phyloP scores from a whole-genome alignment of 2,888 invertebrate species.

The Pammene aurita region DNA sequence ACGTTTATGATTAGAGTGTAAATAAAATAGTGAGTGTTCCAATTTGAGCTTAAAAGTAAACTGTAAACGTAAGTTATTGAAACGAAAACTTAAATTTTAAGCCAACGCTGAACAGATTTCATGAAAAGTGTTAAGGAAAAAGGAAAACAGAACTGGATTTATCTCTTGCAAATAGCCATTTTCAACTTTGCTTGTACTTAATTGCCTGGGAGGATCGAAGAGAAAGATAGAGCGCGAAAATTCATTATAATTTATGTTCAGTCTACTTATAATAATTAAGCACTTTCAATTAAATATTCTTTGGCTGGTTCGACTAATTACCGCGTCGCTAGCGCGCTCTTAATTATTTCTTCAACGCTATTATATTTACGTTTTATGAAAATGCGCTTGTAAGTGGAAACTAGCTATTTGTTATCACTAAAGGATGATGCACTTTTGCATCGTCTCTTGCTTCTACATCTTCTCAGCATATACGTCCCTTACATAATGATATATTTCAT shows the following conservation, averaged over 20 bases:
- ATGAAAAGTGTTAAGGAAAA: conserved; percentile 5
- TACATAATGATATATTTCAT: too few species aligned
- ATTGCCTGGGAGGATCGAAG: conserved; percentile 24
- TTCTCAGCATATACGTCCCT: too few species aligned
- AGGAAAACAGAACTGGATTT: conserved; percentile 16
- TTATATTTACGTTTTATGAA: conserved; percentile 21
- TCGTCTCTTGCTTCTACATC: background rate
- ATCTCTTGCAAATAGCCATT: conserved; percentile 19
- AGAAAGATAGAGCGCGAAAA: conserved; percentile 23
- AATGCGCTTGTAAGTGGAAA: background rate
- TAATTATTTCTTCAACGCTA: conserved; percentile 21
- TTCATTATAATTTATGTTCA: conserved; percentile 31
- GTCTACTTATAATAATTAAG: conserved; percentile 32
- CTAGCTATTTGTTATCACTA: background rate
- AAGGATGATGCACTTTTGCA: background rate
- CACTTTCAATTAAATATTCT: conserved; percentile 38
- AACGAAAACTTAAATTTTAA: background rate
- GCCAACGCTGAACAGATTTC: background rate
- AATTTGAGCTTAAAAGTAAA: background rate
- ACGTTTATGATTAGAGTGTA: too few species aligned
- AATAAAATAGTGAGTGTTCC: background rate
- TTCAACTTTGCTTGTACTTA: conserved; percentile 23
- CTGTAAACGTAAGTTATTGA: background rate
- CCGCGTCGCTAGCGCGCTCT: conserved; percentile 18
- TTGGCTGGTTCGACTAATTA: conserved; percentile 31